phyloP scores from a whole-genome alignment of 2,888 invertebrate species.

The Heliconius hortense region DNA sequence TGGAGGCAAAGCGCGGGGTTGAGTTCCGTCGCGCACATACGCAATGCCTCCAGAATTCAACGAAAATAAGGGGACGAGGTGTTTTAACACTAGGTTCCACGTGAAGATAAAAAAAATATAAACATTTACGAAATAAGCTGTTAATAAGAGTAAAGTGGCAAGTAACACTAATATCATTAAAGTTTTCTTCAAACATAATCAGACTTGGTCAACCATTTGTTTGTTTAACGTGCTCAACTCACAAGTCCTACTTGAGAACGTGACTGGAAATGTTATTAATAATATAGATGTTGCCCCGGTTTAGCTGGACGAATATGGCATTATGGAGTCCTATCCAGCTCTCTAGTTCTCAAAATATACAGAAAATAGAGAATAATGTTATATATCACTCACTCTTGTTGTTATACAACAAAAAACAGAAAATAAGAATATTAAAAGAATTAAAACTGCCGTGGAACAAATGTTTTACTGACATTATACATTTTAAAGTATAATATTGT shows the following conservation, averaged over 20 bases:
- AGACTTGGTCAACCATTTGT: background rate
- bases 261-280: conserved; percentile 1
- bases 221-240: background rate
- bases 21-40: no score
- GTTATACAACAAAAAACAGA: no score
- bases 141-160: background rate
- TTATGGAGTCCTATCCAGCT: background rate
- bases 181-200: background rate
- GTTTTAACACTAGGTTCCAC: no score
- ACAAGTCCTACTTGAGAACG: background rate
- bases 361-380: background rate
- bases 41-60: no score
- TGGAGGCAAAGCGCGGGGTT: no score
- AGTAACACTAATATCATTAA: background rate
- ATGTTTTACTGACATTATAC: background rate
- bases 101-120: background rate
- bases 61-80: no score
- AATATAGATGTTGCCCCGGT: background rate
- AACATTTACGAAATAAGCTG: background rate
- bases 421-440: background rate
- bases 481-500: background rate
- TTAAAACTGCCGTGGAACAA: background rate
- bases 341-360: background rate
- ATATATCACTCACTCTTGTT: background rate
- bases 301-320: background rate